These are phyloP conservation scores for Parotia lawesii DNA, from an alignment of 2,113 vertebrate species.

Conservation along the genomic window DNA sequence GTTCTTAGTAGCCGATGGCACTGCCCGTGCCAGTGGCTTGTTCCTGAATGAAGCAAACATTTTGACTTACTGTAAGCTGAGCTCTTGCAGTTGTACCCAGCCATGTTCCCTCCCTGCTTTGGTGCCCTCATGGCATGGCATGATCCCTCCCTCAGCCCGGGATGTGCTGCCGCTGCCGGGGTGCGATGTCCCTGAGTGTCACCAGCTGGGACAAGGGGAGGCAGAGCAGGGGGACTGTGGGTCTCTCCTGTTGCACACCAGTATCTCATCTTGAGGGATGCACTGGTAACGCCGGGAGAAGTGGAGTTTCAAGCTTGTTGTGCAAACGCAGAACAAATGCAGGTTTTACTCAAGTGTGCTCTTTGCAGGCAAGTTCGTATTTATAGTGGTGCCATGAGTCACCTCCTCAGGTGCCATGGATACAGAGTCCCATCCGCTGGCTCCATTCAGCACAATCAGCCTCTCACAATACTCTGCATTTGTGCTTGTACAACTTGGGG, in stretches of 20 bases:
- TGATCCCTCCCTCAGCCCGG: accelerated
- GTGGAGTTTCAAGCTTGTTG: neutral
- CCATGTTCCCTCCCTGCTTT: neutral
- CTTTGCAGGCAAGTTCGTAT: neutral
- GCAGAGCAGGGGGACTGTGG: neutral
- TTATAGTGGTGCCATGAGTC: conserved; percentile 9
- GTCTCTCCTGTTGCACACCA: neutral
- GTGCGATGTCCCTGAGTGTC: neutral
- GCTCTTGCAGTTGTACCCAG: neutral
- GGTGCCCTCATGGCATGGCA: neutral
- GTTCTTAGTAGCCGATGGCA: conserved; percentile 12
- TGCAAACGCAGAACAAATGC: neutral
- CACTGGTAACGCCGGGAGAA: neutral
- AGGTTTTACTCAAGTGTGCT: neutral
- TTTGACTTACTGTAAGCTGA: neutral
- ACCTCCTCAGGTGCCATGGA: conserved; percentile 6
- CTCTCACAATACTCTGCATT: neutral
- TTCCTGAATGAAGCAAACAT: neutral
- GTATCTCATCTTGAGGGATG: neutral
- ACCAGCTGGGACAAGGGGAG: neutral
- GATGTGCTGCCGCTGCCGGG: neutral
- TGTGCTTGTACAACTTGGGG: neutral
- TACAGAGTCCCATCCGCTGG: neutral
- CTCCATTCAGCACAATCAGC: neutral
- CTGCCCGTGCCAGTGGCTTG: neutral